Base-by-base conservation (phyloP, 2,797 vertebrate species). In the Spinibarbus caldwelli region DNA sequence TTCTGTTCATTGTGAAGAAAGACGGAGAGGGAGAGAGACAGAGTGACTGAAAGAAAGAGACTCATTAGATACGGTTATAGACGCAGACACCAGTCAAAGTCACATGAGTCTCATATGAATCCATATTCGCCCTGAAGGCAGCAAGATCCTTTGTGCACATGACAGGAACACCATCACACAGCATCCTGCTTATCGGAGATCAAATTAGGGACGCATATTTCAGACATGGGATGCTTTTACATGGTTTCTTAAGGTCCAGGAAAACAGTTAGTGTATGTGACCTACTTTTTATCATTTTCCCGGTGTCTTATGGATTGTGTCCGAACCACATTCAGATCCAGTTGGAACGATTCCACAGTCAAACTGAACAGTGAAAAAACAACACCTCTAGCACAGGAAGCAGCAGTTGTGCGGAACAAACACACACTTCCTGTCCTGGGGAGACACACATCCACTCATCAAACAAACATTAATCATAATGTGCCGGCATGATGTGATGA, bases 341-440 rank as follows among this genome's bases (percentile, higher is more conserved):
- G 76, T 66, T 41, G 23, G 75, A 82, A 75, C 23, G 31, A 72
- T 79, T 84, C 71, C 85, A 68, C 23, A 23, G 5, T 6, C 68
- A 41, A 71, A 64, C 73, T 81, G 71, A 47, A 73, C 11, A 8
- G 66, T 62, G 75, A 29, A 78, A 71, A 23, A 62, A 36, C 59
- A 54, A 67, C 75, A 78, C 89, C 90, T 88, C 91, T 75, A 83
- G 62, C 2, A 90, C 89, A 85, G 87, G 89, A 91, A 93, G 85
- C 85, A 90, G 59, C 36, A 86, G 84, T n/a, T 36, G 84, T 43
- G 89, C 78, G 91, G 90, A 92, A 91, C 67, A 92, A 94, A 92
- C 91, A 92, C 91, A 89, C 66, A 90, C 92, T 95, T 95, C 94
- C 94, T 85, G 68, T 91, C 87, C 88, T 90, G 90, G 86, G 89